Conservation (phyloP, 2,888 invertebrate species). For the Sialis fuliginosa region DNA sequence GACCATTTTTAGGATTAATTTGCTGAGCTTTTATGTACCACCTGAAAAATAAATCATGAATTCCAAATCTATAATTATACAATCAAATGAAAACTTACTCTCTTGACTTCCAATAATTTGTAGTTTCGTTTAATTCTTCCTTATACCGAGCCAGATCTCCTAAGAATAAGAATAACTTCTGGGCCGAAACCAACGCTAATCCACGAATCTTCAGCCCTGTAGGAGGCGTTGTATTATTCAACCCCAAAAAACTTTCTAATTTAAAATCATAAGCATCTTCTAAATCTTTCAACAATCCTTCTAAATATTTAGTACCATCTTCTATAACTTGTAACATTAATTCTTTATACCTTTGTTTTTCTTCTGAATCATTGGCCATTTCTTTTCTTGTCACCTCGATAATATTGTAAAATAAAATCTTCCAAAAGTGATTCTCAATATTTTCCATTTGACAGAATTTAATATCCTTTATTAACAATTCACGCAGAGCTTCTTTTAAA, state of each 20-base stretch:
- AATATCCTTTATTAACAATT: conserved; percentile 55
- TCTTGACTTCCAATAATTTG: conserved; percentile 61
- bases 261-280: conserved; percentile 61
- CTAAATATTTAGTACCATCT: conserved; percentile 64
- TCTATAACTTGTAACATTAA: conserved; percentile 53
- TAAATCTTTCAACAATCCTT: conserved; percentile 49
- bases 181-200: conserved; percentile 66
- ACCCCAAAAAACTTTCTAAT: conserved; percentile 40
- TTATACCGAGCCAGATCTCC: conserved; percentile 88
- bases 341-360: conserved; percentile 44
- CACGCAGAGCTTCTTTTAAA: conserved; percentile 48
- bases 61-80: not conserved
- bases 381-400: conserved; percentile 66
- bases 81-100: conserved; percentile 30
- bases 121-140: conserved; percentile 64
- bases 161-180: conserved; percentile 73
- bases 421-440: conserved; percentile 84
- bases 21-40: conserved; percentile 90
- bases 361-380: conserved; percentile 38
- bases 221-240: conserved; percentile 36
- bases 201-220: conserved; percentile 49
- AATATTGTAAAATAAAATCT: conserved; percentile 71
- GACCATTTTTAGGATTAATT: conserved; percentile 86
- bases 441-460: conserved; percentile 77
- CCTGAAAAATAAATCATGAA: conserved; percentile 20